Conservation (phyloP, 92 coral and sea anemone genomes). For the Umimayanthus chanpuru region DNA sequence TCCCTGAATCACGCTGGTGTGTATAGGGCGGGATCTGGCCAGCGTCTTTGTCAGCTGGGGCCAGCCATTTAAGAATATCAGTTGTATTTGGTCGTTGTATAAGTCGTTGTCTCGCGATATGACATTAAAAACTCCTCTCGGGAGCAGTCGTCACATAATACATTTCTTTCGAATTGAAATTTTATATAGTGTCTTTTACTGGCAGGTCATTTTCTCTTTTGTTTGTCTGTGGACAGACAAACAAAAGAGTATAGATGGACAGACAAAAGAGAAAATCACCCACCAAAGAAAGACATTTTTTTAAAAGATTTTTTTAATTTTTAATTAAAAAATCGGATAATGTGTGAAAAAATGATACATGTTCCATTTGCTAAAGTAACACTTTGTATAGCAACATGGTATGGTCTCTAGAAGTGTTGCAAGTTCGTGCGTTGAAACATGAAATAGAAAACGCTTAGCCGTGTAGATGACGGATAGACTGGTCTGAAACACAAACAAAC, state of each 20-base stretch:
- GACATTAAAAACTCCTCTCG: background rate
- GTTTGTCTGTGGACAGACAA: too few relatives aligned
- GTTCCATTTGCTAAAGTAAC: background rate
- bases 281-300: background rate
- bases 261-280: background rate
- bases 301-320: too few relatives aligned
- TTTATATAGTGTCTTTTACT: too few relatives aligned
- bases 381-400: background rate
- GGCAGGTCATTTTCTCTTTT: too few relatives aligned
- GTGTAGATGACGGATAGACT: slow-evolving; percentile 29
- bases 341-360: too few relatives aligned
- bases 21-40: too few relatives aligned
- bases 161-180: too few relatives aligned
- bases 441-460: slow-evolving; percentile 44
- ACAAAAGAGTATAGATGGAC: background rate
- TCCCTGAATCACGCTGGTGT: too few relatives aligned
- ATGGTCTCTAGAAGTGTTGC: background rate
- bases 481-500: background rate
- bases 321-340: background rate
- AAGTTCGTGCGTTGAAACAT: background rate
- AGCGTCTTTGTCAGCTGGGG: too few relatives aligned
- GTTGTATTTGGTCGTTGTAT: too few relatives aligned
- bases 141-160: background rate
- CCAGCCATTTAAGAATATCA: too few relatives aligned
- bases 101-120: background rate